Base-by-base conservation (phyloP, 2,797 vertebrate genomes). In the Arremon brunneinucha region DNA sequence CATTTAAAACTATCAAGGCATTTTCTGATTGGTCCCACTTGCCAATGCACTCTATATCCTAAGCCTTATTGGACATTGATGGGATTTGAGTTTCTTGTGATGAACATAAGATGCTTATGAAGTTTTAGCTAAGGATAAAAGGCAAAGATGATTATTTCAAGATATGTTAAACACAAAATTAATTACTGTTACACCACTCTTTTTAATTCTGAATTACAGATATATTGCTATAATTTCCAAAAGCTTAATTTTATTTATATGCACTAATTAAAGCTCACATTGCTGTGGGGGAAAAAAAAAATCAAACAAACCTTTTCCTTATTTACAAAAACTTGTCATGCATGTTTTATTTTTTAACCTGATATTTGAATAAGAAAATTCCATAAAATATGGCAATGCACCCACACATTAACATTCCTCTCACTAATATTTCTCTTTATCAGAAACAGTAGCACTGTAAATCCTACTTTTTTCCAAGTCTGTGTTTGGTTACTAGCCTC, bases 61-160 rank as follows among this genome's bases (percentile, higher is more conserved):
- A 81, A 69, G 9, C 53, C n/a, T 84, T 67, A 64, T 7, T 57
- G 35, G 46, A 89, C 32, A 0, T 27, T 81, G 53, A 75, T 62
- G 14, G 43, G 68, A 80, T 77, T 90, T 89, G 27, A 44, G 22
- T 39, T 84, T 82, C 44, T 26, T 57, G 21, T 62, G 28, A 82
- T 68, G 32, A 83, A 83, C 84, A 76, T 67, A 65, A 78, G 57
- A n/a, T 79, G 37, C 68, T 93, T 74, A 60, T 37, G n/a, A 92
- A 90, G 52, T 71, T 67, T 70, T 46, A 90, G 27, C 28, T 46
- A n/a, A 77, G 63, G 37, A 82, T n/a, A 93, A 91, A 88, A 82
- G 10, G 20, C 49, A 89, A 92, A 68, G 21, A 49, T 35, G 2
- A 81, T 72, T 44, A 52, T 69, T 78, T 59, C 49, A 76, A 69